Conservation (phyloP, 2,888 invertebrate genomes). For the Eumacrocentrus americanus region DNA sequence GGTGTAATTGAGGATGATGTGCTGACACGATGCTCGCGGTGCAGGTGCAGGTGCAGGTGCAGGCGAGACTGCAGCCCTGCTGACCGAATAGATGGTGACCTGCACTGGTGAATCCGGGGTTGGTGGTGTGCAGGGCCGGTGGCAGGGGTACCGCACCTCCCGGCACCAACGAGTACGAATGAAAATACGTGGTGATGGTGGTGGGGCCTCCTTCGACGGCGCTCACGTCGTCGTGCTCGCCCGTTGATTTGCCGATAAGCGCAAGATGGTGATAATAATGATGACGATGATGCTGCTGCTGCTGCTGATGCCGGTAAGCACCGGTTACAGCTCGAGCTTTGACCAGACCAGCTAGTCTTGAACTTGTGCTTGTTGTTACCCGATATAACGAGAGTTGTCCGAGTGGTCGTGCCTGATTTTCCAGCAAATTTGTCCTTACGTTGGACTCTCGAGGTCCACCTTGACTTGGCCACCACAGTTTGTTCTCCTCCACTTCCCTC, state of each 20-base stretch:
- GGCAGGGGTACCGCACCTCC: conserved; percentile 60
- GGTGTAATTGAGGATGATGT: conserved; percentile 43
- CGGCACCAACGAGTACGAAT: conserved; percentile 61
- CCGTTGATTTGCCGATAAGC: conserved; percentile 32
- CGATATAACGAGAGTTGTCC: conserved; percentile 26
- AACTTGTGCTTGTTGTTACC: background rate
- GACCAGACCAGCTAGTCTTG: conserved; percentile 25
- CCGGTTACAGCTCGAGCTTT: conserved; percentile 32
- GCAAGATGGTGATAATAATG: conserved; percentile 30
- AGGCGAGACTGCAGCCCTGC: conserved; percentile 55
- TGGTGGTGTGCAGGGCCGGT: conserved; percentile 51
- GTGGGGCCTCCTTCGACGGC: conserved; percentile 50
- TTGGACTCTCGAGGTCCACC: conserved; percentile 33
- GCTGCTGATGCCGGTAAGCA: conserved; percentile 40
- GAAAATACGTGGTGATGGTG: conserved; percentile 61
- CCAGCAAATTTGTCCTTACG: conserved; percentile 28
- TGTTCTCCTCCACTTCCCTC: conserved; percentile 38
- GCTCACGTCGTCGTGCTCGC: conserved; percentile 40
- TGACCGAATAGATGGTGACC: conserved; percentile 48
- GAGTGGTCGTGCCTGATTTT: conserved; percentile 24
- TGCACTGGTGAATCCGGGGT: conserved; percentile 47
- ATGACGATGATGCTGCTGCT: too few relatives aligned
- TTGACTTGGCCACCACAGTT: conserved; percentile 55
- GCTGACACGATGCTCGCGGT: conserved; percentile 50
- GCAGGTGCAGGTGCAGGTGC: conserved; percentile 56